Evolutionary conservation across 2,888 invertebrate species (phyloP).

Genomic region (Hirtodrosophila trivittata): DNA sequence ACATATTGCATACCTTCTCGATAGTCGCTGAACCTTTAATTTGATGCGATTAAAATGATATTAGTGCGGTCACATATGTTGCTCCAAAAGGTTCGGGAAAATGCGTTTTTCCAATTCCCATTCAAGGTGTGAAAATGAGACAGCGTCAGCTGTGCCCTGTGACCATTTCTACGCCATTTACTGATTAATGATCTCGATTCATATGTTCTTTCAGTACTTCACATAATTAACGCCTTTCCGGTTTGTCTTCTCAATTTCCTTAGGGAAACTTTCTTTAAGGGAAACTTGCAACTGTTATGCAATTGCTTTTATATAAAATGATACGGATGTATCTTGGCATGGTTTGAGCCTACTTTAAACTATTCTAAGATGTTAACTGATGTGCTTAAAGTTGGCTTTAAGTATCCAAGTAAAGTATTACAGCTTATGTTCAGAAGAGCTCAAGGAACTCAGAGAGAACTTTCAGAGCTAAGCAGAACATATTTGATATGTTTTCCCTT

Average conservation of each 20-base stretch:
- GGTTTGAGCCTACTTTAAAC: too few species aligned
- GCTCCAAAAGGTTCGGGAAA: constrained; percentile 25
- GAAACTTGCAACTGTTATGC: constrained; percentile 8
- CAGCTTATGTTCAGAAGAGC: too few species aligned
- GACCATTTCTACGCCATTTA: constrained; percentile 63
- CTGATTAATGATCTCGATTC: constrained; percentile 79
- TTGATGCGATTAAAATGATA: constrained; percentile 81
- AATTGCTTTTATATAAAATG: neutral
- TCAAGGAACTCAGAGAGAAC: too few species aligned
- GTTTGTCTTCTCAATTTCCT: constrained; percentile 32
- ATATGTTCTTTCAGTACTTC: constrained; percentile 24
- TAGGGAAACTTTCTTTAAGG: neutral
- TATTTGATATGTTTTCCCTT: too few species aligned
- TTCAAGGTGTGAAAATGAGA: constrained; percentile 75
- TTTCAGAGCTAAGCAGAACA: too few species aligned
- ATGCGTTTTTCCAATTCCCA: neutral
- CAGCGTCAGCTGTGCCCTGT: constrained; percentile 64
- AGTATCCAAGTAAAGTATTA: too few species aligned
- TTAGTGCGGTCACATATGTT: constrained; percentile 73
- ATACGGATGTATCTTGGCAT: neutral
- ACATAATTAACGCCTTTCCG: constrained; percentile 74
- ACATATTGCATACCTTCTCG: constrained; percentile 40
- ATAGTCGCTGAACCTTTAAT: constrained; percentile 66
- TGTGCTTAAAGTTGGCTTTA: too few species aligned
- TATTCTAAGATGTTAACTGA: too few species aligned